A percentile compares a stretch with the other conserved stretches of the same genome.
phyloP scores from a whole-genome alignment of 2,113 vertebrate species.

The Hydropotes inermis region DNA sequence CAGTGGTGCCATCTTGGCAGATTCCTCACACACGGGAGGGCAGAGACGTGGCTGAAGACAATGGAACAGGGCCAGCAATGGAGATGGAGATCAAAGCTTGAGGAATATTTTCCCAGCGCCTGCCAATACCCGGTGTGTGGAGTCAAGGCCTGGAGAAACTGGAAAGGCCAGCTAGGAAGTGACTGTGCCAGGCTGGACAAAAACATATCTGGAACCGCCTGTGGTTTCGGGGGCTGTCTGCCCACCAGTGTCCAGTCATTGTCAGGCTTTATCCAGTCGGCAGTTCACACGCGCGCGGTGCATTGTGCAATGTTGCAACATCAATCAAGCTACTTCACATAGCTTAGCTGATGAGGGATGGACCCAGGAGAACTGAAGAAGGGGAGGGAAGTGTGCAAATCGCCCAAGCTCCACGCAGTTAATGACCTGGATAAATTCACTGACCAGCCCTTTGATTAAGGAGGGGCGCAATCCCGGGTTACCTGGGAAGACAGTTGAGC shows the following conservation, averaged over 20 bases:
- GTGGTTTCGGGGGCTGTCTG: not conserved
- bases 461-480: fast-evolving
- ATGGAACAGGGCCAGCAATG: not conserved
- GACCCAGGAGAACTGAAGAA: not conserved
- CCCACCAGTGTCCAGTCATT: fast-evolving
- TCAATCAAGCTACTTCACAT: not conserved
- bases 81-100: not conserved
- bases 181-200: not conserved
- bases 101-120: not conserved
- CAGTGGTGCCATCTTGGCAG: not conserved
- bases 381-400: not conserved
- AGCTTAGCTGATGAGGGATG: not conserved
- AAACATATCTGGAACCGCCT: not conserved
- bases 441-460: not conserved
- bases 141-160: not conserved
- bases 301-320: no score
- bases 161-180: not conserved
- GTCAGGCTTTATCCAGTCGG: not conserved
- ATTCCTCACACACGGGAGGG: not conserved
- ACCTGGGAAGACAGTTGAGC: not conserved
- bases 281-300: not conserved
- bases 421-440: not conserved
- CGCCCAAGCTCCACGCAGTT: fast-evolving
- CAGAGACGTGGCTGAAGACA: not conserved
- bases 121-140: not conserved